Evolutionary conservation across 2,113 vertebrate species (phyloP).

Genomic region (Phalacrocorax brasilianus): DNA sequence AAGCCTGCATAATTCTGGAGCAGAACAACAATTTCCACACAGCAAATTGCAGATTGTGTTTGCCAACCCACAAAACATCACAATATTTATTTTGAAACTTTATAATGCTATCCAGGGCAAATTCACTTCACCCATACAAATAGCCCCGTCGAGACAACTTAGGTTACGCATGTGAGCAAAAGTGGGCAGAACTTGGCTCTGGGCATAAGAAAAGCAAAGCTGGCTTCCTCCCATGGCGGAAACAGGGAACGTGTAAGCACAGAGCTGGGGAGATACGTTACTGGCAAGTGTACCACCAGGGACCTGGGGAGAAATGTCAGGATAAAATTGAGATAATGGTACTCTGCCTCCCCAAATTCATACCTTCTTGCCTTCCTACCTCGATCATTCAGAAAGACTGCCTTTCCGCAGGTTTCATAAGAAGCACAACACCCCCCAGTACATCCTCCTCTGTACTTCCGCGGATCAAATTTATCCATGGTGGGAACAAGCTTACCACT

Average conservation of each 20-base stretch:
- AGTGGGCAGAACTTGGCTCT: neutral
- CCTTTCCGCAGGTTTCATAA: rapidly evolving
- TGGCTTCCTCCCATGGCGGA: neutral
- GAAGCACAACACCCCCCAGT: neutral
- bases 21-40: slow-evolving; percentile 11
- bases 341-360: neutral
- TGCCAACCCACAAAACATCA: slow-evolving; percentile 1
- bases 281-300: neutral
- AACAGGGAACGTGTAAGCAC: neutral
- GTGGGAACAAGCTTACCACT: neutral
- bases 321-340: neutral
- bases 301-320: neutral
- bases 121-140: slow-evolving; percentile 19
- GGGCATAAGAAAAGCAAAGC: neutral
- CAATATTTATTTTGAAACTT: slow-evolving; percentile 46
- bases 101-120: neutral
- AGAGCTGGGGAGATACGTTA: neutral
- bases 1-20: slow-evolving; percentile 31
- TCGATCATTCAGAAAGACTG: neutral
- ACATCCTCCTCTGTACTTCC: neutral
- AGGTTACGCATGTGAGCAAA: neutral
- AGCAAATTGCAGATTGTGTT: slow-evolving; percentile 12
- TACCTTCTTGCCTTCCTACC: neutral
- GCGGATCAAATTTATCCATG: neutral
- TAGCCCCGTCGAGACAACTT: neutral